Evolutionary conservation across 30 jellyfish, hydroid and myxozoan species (phyloP), one percentile per base, ranked within the genome.

Genomic region (Turritopsis rubra): DNA sequence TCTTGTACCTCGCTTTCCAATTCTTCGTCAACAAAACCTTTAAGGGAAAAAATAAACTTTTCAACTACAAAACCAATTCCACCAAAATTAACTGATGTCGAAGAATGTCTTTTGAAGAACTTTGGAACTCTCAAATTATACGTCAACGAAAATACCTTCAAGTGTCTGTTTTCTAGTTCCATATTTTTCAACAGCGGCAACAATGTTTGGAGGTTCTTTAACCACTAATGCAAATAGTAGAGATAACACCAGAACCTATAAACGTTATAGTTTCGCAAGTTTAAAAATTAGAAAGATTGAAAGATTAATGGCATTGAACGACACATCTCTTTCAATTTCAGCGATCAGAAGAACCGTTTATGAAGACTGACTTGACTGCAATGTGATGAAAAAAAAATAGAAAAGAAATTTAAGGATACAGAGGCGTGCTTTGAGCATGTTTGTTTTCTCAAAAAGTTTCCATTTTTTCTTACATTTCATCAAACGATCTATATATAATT

Each of bases 181-280:
- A 27, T 68, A 68, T 7, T 7, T 23, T 68, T 68, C 77, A 0
- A 68, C 30, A 7, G 28, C 31, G 9, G 9, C 31, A 16, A 68
- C 9, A 68, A 66, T 89, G 24, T 91, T 83, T 9, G 92, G 91
- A 1, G 97, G 97, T 41, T 90, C 97, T 71, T 90, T 90, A 73
- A 90, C 84, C 19, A 90, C 81, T 95, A 90, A 52, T 0, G 97
- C 95, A 41, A 90, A 81, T 72, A 85, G 71, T 27, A 90, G 91
- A 0, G 94, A 84, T 75, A 90, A 19, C 9, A 92, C 95, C 65
- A 89, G 79, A 21, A 89, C 96, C 96, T 89, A 54, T 9, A 68
- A 74, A 68, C 28, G 19, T 7, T n/a, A n/a, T n/a, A n/a, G n/a
- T n/a, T n/a, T 41, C 60, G 13, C 60, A 3, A 3, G 5, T 41